Base-by-base conservation (phyloP, 2,113 vertebrate genomes). In the Athene noctua region DNA sequence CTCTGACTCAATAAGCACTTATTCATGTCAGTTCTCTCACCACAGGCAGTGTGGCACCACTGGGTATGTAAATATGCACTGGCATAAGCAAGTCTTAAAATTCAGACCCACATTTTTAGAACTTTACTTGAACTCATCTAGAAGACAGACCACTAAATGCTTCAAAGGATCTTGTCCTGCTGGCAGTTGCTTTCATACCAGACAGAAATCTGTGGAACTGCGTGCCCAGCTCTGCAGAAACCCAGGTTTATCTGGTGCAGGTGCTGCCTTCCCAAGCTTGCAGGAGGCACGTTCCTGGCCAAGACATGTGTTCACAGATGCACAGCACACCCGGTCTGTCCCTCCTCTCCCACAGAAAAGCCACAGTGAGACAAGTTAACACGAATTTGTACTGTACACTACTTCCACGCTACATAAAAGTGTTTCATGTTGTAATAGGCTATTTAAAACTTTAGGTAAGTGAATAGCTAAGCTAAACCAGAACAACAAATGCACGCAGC, bases 311-410 rank as follows among this genome's bases (percentile, higher is more conserved):
- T 29, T 70, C 26, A 19, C 30, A 30, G 55, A 54, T 5, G 17
- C n/a, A 20, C 0, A 9, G 54, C 62, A 68, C 42, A 58, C 27
- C 4, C 0, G 0, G 40, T 5, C 9, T 1, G 0, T 8, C 23
- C 44, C 15, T 80, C 26, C 49, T n/a, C 42, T 82, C 34, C 84
- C 63, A 44, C 80, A 58, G 74, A 57, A 67, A 57, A 72, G 91
- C 30, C 9, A 1, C 71, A 34, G 49, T 1, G 9, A 22, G 26
- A 36, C 4, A 4, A 22, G 47, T 15, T 51, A 65, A 88, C 57
- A 49, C 13, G 47, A 26, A 38, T 42, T 14, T 49, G 34, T 18
- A 32, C 46, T 81, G 11, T 11, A 1, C 4, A 3, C 10, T 70
- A 70, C 72, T 81, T 46, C 30, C 10, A 44, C 13, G 5, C 42